phyloP scores from a whole-genome alignment of 2,797 vertebrate species.

The Uromys caudimaculatus region DNA sequence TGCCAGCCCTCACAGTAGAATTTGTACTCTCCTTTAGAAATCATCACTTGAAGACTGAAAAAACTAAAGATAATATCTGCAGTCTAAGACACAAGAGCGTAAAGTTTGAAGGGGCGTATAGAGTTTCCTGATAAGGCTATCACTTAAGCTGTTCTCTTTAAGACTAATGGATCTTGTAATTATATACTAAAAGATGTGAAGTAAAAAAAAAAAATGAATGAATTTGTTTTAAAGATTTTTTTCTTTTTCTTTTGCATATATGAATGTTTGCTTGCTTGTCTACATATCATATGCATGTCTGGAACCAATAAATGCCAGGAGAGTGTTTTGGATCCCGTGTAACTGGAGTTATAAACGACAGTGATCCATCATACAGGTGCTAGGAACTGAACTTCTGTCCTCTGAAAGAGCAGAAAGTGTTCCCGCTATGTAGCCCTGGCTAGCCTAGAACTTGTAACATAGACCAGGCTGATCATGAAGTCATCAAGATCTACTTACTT shows the following conservation, averaged over 20 bases:
- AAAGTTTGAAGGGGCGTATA: neutral
- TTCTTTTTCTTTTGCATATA: neutral
- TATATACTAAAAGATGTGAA: neutral
- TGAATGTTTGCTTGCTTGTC: neutral
- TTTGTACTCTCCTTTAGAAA: slow-evolving; percentile 20
- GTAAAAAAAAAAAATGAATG: slow-evolving; percentile 9
- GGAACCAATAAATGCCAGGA: no score
- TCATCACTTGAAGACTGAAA: neutral
- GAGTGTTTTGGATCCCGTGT: neutral
- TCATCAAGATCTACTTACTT: neutral
- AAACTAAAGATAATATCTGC: neutral
- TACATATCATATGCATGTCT: neutral
- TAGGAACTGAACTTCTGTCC: neutral
- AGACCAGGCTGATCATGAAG: neutral
- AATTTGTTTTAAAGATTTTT: neutral
- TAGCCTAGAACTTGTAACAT: neutral
- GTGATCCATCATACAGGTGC: no score
- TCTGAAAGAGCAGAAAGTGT: neutral
- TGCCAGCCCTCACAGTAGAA: neutral
- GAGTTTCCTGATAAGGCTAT: neutral
- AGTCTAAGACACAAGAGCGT: neutral
- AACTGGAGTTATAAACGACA: neutral
- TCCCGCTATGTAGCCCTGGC: no score
- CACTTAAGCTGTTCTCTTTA: neutral
- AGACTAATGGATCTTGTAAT: neutral